These are phyloP conservation scores for Chaetophractus vellerosus DNA, from an alignment of 2,797 vertebrate species.

Conservation along the genomic window DNA sequence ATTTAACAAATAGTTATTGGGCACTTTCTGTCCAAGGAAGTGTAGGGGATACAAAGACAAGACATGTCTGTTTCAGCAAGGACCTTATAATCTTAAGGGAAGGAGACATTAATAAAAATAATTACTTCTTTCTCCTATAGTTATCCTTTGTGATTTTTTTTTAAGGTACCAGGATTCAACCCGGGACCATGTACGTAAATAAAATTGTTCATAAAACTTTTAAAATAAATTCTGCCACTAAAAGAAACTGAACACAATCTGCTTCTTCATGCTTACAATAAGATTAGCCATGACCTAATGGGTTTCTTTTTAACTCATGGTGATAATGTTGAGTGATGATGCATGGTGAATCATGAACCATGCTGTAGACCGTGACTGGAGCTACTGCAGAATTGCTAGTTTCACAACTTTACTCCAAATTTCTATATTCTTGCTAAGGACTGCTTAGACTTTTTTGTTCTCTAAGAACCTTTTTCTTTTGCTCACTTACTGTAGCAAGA, in stretches of 20 bases:
- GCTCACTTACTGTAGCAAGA: not conserved
- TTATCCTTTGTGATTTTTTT: constrained; percentile 11
- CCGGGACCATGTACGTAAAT: too few relatives aligned
- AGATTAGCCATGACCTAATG: not conserved
- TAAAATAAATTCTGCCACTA: not conserved
- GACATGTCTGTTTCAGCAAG: not conserved
- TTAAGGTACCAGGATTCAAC: not conserved
- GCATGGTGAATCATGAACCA: not conserved
- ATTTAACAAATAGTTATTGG: not conserved
- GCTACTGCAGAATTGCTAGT: not conserved
- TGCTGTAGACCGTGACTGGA: not conserved
- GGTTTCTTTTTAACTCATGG: not conserved
- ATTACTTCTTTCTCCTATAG: not conserved
- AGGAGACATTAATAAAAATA: not conserved
- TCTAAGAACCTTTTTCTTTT: not conserved
- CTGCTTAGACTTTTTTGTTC: not conserved
- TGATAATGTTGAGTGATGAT: not conserved
- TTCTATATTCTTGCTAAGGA: not conserved
- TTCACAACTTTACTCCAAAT: not conserved
- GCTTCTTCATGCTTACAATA: not conserved
- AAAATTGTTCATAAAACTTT: not conserved
- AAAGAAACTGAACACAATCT: not conserved
- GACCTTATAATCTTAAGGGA: not conserved
- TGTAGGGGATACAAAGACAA: not conserved
- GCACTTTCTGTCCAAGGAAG: not conserved